These are phyloP conservation scores for Loriculus beryllinus DNA, from an alignment of 2,797 vertebrate genomes.

Conservation along the genomic window DNA sequence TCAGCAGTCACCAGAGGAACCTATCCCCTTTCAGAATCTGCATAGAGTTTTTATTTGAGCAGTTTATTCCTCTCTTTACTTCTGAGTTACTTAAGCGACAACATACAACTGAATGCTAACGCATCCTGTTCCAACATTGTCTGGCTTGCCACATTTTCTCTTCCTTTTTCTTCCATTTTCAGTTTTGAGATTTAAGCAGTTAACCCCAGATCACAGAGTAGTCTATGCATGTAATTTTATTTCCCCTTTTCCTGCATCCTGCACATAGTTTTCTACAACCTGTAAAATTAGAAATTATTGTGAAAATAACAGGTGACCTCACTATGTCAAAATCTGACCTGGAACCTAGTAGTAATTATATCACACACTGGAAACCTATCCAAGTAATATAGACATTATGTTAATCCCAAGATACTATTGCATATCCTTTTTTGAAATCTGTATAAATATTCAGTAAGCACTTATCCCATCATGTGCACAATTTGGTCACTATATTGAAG, in stretches of 20 bases:
- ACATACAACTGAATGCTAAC: not conserved
- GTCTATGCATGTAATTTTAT: not conserved
- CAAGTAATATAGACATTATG: not conserved
- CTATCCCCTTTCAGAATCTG: not conserved
- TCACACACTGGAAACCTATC: not conserved
- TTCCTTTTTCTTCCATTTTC: not conserved
- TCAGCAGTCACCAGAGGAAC: not conserved
- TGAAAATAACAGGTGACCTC: not conserved
- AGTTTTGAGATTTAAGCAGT: not conserved
- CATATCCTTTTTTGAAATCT: not conserved
- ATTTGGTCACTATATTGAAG: not conserved
- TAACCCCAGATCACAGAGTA: not conserved
- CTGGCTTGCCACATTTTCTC: not conserved
- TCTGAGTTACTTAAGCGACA: not conserved
- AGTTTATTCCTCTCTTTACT: not conserved
- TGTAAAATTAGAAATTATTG: not conserved
- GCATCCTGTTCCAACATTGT: not conserved
- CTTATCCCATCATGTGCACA: not conserved
- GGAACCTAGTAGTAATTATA: slow-evolving; percentile 15
- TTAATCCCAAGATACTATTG: not conserved
- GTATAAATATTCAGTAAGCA: not conserved
- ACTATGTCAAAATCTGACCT: not conserved
- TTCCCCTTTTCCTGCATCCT: not conserved
- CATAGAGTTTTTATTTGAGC: not conserved
- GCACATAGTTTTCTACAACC: not conserved